Evolutionary conservation across 2,797 vertebrate genomes (phyloP).

Genomic region (Urocyon cinereoargenteus): DNA sequence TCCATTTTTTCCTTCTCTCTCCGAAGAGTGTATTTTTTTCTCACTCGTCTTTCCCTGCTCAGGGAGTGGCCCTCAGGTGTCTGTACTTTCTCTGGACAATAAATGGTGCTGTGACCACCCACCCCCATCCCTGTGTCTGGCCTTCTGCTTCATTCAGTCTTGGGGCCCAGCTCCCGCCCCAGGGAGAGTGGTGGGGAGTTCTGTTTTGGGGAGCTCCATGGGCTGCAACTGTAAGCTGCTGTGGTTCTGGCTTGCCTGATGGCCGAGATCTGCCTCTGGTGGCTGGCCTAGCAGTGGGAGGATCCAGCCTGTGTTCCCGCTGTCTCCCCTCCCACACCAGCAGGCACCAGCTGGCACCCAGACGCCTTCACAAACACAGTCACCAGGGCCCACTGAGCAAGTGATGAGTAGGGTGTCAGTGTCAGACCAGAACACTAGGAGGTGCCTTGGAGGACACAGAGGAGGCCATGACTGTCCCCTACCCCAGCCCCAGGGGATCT

Average conservation of each 20-base stretch:
- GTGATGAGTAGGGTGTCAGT: background rate
- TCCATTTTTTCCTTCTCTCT: background rate
- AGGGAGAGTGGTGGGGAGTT: background rate
- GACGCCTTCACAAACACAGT: background rate
- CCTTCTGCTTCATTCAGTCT: background rate
- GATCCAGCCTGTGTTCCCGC: fast-evolving
- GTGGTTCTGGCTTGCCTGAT: background rate
- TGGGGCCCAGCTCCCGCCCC: background rate
- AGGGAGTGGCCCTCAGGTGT: background rate
- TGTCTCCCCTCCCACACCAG: fast-evolving
- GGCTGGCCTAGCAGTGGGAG: background rate
- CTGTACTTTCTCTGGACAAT: background rate
- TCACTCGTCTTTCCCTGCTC: background rate
- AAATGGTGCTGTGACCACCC: conserved; percentile 30
- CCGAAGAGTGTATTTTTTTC: background rate
- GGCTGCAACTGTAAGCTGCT: background rate
- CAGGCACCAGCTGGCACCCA: background rate
- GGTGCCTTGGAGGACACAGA: background rate
- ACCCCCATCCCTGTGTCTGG: background rate
- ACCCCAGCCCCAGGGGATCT: background rate
- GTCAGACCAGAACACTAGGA: background rate
- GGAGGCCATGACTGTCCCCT: background rate
- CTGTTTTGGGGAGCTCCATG: background rate
- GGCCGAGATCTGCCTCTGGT: background rate
- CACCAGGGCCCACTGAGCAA: fast-evolving